These are phyloP conservation scores for Patella caerulea DNA, from an alignment of 2,888 invertebrate species.

Conservation along the genomic window DNA sequence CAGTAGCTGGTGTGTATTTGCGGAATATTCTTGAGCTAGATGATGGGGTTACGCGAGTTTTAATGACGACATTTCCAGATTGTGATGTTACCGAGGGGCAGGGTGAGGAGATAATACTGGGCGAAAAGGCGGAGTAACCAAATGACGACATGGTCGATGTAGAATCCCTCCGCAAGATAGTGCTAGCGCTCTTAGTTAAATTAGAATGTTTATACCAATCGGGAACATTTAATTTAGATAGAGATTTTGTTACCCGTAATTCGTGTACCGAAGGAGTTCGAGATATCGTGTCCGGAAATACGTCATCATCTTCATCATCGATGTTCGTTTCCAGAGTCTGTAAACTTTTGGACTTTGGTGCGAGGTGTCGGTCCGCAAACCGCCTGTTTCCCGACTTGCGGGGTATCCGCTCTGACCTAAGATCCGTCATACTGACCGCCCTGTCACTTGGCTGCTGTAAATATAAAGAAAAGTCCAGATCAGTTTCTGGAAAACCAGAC, in stretches of 20 bases:
- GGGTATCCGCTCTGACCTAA: constrained; percentile 43
- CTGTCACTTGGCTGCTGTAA: constrained; percentile 49
- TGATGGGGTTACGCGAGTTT: constrained; percentile 58
- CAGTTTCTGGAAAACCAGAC: constrained; percentile 50
- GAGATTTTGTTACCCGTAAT: constrained; percentile 90
- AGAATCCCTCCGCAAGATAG: constrained; percentile 58
- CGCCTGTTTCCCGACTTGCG: constrained; percentile 54
- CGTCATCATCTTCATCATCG: constrained; percentile 50
- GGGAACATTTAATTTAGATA: constrained; percentile 94
- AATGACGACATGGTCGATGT: constrained; percentile 58
- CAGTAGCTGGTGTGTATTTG: constrained; percentile 42
- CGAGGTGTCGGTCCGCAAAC: constrained; percentile 57
- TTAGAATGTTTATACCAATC: constrained; percentile 88
- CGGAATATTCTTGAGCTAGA: constrained; percentile 37
- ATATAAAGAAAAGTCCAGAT: constrained; percentile 58
- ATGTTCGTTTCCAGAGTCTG: constrained; percentile 62
- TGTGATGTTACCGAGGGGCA: constrained; percentile 53
- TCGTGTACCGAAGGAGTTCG: constrained; percentile 93
- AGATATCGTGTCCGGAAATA: constrained; percentile 42
- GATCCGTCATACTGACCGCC: constrained; percentile 63
- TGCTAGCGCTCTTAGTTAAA: constrained; percentile 60
- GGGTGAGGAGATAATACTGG: constrained; percentile 57
- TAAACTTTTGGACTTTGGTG: constrained; percentile 61
- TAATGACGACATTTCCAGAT: constrained; percentile 61
- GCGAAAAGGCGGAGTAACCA: constrained; percentile 39